phyloP scores from a whole-genome alignment of 2,797 vertebrate genomes.

The Botia kubotai region DNA sequence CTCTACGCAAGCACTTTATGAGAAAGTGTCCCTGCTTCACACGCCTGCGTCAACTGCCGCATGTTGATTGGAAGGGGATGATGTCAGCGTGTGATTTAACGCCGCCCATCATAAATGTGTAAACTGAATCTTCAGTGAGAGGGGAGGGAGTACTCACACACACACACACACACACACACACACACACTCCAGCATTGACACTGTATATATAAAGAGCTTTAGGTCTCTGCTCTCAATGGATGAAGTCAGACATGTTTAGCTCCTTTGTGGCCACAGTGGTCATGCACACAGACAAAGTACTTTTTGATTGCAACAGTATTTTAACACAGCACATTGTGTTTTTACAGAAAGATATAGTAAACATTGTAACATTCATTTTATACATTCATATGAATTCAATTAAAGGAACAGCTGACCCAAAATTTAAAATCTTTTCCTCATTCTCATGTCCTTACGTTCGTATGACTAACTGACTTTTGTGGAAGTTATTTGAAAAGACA shows the following conservation, averaged over 20 bases:
- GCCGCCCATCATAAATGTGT: not conserved
- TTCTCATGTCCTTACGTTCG: too few species aligned
- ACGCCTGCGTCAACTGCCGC: not conserved
- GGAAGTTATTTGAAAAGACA: too few species aligned
- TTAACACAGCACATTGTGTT: too few species aligned
- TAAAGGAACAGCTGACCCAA: too few species aligned
- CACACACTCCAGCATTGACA: not conserved
- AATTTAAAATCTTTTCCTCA: too few species aligned
- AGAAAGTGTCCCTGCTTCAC: not conserved
- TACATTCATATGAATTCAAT: too few species aligned
- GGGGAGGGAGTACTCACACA: not conserved
- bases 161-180: not conserved
- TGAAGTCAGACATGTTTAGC: not conserved
- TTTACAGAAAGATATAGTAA: too few species aligned
- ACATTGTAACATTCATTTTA: too few species aligned
- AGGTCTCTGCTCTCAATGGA: not conserved
- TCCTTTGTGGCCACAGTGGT: not conserved
- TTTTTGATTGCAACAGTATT: too few species aligned
- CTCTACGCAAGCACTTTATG: not conserved
- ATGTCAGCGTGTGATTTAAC: constrained; percentile 12
- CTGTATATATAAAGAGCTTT: not conserved
- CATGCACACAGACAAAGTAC: not conserved
- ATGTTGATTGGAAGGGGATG: constrained; percentile 10
- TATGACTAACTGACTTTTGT: too few species aligned
- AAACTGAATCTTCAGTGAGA: not conserved